Evolutionary conservation across 2,797 vertebrate species (phyloP).

Genomic region (Oreochromis mossambicus): DNA sequence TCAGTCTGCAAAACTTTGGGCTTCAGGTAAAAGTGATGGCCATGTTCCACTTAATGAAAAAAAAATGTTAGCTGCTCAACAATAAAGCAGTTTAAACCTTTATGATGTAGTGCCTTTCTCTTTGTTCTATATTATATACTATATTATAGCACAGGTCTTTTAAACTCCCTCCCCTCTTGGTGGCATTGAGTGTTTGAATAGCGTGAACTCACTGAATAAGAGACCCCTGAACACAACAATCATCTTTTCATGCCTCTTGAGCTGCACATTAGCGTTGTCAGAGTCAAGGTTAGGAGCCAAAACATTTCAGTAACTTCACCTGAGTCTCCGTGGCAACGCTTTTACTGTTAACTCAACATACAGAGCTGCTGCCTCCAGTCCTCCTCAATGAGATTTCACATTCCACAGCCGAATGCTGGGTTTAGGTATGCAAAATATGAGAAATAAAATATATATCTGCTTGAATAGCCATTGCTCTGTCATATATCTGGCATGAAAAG

Average conservation of each 20-base stretch:
- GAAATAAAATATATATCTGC: background rate
- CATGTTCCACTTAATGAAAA: background rate
- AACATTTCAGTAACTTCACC: conserved; percentile 47
- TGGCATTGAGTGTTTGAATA: conserved; percentile 8
- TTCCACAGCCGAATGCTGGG: background rate
- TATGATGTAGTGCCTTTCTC: background rate
- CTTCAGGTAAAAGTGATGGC: background rate
- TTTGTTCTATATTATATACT: background rate
- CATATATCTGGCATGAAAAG: background rate
- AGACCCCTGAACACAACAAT: background rate
- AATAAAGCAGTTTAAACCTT: background rate
- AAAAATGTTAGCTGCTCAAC: background rate
- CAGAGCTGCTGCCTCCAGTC: conserved; percentile 2
- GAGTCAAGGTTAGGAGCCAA: conserved; percentile 41
- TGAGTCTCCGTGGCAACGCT: conserved; percentile 56
- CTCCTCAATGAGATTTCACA: background rate
- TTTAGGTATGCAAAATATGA: background rate
- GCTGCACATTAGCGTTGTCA: background rate
- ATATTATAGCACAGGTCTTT: background rate
- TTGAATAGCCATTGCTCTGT: background rate
- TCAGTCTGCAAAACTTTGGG: background rate
- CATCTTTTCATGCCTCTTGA: conserved; percentile 11
- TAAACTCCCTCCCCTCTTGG: background rate
- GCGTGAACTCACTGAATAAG: background rate
- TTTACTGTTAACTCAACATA: conserved; percentile 18